These are phyloP conservation scores for Prolemur simus DNA, from an alignment of 2,113 vertebrate species.

Conservation along the genomic window DNA sequence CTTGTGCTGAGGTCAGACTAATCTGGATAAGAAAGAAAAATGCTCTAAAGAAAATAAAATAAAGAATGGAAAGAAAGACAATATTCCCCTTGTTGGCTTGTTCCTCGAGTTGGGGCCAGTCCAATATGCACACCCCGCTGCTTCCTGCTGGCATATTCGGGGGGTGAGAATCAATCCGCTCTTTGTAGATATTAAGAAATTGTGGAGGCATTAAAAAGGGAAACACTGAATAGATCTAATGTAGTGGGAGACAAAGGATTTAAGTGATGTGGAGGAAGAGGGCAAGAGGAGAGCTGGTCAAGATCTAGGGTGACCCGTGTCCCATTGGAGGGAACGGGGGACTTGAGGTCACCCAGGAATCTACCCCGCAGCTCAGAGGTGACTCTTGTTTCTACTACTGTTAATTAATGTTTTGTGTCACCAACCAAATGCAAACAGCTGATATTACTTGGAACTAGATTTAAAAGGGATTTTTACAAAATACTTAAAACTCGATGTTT, in stretches of 20 bases:
- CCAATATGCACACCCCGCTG: slow-evolving; percentile 62
- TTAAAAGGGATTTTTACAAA: neutral
- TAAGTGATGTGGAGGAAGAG: slow-evolving; percentile 69
- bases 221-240: slow-evolving; percentile 82
- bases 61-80: slow-evolving; percentile 75
- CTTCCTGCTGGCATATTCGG: slow-evolving; percentile 82
- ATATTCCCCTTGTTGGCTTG: slow-evolving; percentile 81
- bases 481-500: neutral
- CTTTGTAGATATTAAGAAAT: slow-evolving; percentile 86
- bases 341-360: neutral
- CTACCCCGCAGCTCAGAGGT: neutral
- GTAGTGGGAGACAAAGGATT: slow-evolving; percentile 81
- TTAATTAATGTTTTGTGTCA: neutral
- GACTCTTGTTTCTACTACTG: neutral
- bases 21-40: slow-evolving; percentile 82
- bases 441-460: neutral
- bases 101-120: slow-evolving; percentile 71
- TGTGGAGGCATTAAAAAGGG: slow-evolving; percentile 79
- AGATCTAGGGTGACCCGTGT: slow-evolving; percentile 52
- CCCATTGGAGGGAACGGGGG: slow-evolving; percentile 42
- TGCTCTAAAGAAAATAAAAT: slow-evolving; percentile 69
- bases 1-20: slow-evolving; percentile 81
- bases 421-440: neutral
- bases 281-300: slow-evolving; percentile 69
- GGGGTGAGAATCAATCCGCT: slow-evolving; percentile 80